Percentiles rank a stretch among this genome's conserved stretches.
Conservation (phyloP, 2,113 vertebrate genomes). For the Dipodomys merriami region DNA sequence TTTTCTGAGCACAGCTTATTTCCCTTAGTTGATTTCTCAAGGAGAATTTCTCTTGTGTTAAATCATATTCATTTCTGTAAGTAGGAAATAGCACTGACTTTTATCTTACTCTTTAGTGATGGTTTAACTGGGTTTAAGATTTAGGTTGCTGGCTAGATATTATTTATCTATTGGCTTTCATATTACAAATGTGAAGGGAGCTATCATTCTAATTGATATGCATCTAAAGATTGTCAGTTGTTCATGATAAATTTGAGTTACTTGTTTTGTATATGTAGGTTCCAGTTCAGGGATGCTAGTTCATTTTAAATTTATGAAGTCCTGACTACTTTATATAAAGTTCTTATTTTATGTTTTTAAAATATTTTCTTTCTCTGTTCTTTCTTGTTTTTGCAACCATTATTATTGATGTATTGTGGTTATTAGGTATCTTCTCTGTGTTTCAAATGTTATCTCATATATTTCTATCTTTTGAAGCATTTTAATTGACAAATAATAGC, state of each 20-base stretch:
- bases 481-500: background rate
- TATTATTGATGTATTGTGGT: background rate
- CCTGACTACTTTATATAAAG: background rate
- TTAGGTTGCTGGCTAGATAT: too few species aligned
- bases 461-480: background rate
- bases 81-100: background rate
- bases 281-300: background rate
- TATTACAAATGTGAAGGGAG: background rate
- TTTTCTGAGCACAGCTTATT: background rate
- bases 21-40: background rate
- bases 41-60: background rate
- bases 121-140: background rate
- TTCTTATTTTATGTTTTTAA: background rate
- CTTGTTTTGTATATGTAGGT: background rate
- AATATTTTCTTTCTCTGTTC: background rate
- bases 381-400: background rate
- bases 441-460: background rate
- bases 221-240: too few species aligned
- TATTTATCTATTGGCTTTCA: background rate
- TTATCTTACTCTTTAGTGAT: background rate
- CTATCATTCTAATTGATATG: background rate
- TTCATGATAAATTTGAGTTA: background rate
- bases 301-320: background rate
- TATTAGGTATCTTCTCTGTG: background rate
- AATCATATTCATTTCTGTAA: background rate